Evolutionary conservation across 1,140 invertebrate genomes (phyloP).

Genomic region (Ditylenchus dipsaci): DNA sequence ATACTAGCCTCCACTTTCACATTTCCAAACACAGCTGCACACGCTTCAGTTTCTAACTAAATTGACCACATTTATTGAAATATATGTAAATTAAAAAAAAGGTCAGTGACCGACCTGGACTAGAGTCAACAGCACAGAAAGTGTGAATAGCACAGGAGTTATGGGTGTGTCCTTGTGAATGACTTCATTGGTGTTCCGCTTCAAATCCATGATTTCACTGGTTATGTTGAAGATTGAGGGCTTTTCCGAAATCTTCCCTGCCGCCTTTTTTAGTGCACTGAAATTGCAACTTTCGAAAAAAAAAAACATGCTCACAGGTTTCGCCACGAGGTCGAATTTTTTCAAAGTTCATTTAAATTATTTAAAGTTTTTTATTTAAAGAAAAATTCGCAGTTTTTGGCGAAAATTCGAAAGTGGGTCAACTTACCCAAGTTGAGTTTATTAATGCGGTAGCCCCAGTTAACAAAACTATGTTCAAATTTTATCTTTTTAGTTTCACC

Average conservation of each 20-base stretch:
- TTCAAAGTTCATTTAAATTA: no score
- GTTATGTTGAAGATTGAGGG: neutral
- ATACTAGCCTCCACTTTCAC: conserved; percentile 41
- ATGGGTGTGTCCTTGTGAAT: conserved; percentile 25
- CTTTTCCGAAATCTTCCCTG: conserved; percentile 11
- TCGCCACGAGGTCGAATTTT: no score
- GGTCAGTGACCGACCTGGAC: conserved; percentile 32
- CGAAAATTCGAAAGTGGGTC: no score
- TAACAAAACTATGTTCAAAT: no score
- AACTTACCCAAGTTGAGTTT: no score
- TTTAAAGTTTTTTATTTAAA: no score
- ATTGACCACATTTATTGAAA: neutral
- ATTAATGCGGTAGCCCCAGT: no score
- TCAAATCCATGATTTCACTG: no score
- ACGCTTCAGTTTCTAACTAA: conserved; percentile 47
- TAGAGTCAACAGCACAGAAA: conserved; percentile 33
- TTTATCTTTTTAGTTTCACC: no score
- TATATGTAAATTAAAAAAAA: neutral
- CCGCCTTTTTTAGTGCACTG: conserved; percentile 48
- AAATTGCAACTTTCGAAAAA: conserved; percentile 9
- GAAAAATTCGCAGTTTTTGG: no score
- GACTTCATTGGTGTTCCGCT: conserved; percentile 4
- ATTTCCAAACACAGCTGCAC: conserved; percentile 33
- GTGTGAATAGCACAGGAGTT: conserved; percentile 22
- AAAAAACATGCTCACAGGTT: no score